Conservation (phyloP, 2,888 invertebrate genomes). For the Leptopilina myrica region DNA sequence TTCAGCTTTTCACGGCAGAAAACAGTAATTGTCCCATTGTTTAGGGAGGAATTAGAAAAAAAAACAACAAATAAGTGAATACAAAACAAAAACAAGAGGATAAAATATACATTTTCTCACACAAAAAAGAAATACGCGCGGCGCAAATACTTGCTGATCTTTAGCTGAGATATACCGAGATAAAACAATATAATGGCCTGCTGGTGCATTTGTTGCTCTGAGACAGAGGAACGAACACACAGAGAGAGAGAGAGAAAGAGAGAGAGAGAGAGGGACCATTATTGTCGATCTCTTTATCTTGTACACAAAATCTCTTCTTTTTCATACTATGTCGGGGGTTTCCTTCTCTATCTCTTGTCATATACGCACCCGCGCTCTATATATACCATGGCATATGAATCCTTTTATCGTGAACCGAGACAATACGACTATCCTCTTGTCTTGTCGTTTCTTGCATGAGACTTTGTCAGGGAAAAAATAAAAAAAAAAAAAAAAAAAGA, state of each 20-base stretch:
- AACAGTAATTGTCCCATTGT: no score
- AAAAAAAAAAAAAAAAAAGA: not conserved
- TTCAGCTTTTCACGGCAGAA: no score
- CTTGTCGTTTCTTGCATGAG: slow-evolving; percentile 35
- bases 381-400: slow-evolving; percentile 64
- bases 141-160: not conserved
- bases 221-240: slow-evolving; percentile 49
- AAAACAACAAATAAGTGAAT: no score
- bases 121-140: not conserved
- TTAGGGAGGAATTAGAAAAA: no score
- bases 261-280: slow-evolving; percentile 61
- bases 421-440: slow-evolving; percentile 58
- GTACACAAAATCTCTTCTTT: slow-evolving; percentile 65
- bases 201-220: slow-evolving; percentile 59
- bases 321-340: slow-evolving; percentile 35
- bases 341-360: slow-evolving; percentile 38
- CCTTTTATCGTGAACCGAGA: slow-evolving; percentile 69
- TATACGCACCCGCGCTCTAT: slow-evolving; percentile 44
- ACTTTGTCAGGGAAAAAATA: slow-evolving; percentile 32
- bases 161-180: slow-evolving; percentile 54
- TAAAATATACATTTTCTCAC: not conserved
- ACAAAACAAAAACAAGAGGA: no score
- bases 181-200: slow-evolving; percentile 66
- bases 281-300: slow-evolving; percentile 71
- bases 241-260: slow-evolving; percentile 56